phyloP scores from a whole-genome alignment of 2,797 vertebrate genomes.

The Melanotaenia trifasciata region DNA sequence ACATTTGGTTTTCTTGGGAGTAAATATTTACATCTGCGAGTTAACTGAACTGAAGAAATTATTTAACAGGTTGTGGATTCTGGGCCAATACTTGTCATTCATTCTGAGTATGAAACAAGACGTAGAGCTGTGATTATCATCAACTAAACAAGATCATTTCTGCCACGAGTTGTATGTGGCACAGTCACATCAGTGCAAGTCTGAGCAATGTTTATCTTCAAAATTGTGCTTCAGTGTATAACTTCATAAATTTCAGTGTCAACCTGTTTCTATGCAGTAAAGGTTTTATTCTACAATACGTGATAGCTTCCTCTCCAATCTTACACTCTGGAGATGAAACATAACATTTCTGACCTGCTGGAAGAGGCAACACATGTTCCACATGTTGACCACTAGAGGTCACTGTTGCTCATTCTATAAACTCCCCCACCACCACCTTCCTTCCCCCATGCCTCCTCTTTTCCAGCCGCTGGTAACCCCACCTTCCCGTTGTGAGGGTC shows the following conservation, averaged over 20 bases:
- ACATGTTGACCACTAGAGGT: slow-evolving; percentile 74
- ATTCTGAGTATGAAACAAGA: neutral
- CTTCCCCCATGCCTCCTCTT: slow-evolving; percentile 37
- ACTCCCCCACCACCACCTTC: slow-evolving; percentile 4
- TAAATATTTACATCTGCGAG: neutral
- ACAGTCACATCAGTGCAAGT: neutral
- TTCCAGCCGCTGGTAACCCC: slow-evolving; percentile 41
- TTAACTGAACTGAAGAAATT: neutral
- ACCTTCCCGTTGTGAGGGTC: slow-evolving; percentile 65
- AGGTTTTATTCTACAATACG: neutral
- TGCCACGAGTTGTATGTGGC: neutral
- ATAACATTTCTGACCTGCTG: neutral
- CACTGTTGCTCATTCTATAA: slow-evolving; percentile 76
- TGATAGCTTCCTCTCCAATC: neutral
- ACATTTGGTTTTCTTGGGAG: neutral
- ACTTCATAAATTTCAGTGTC: neutral
- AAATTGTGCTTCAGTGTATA: neutral
- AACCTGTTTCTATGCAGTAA: neutral
- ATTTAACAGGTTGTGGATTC: slow-evolving; percentile 1
- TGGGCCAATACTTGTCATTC: neutral
- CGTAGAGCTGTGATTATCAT: neutral
- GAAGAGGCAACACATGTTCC: neutral
- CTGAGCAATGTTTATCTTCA: neutral
- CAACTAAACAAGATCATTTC: neutral
- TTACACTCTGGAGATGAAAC: neutral